Percentiles rank a stretch among this genome's conserved stretches.
These are phyloP conservation scores for Onychorhynchus coronatus DNA, from an alignment of 2,113 vertebrate species.

Conservation along the genomic window DNA sequence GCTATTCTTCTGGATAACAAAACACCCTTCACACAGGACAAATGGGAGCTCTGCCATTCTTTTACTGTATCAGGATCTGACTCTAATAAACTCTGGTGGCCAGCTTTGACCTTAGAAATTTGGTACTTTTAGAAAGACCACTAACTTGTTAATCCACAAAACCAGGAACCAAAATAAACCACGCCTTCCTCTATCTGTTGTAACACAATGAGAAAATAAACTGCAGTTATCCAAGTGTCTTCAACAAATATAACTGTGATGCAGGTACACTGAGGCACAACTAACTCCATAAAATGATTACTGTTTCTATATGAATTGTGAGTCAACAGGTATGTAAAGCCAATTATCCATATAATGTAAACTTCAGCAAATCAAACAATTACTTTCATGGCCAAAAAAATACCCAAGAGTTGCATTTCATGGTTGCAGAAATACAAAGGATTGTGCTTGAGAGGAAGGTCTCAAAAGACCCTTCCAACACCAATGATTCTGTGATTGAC, in stretches of 20 bases:
- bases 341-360: not conserved
- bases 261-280: not conserved
- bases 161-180: not conserved
- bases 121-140: not conserved
- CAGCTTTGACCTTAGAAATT: not conserved
- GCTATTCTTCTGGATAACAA: not conserved
- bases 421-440: not conserved
- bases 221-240: not conserved
- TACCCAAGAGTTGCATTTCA: too few relatives aligned
- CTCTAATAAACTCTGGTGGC: not conserved
- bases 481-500: not conserved
- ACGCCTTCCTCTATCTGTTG: not conserved
- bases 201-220: not conserved
- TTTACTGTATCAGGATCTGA: not conserved
- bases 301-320: not conserved
- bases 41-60: not conserved
- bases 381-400: not conserved
- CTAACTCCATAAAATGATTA: not conserved
- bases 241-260: not conserved
- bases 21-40: not conserved
- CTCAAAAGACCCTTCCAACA: not conserved
- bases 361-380: not conserved
- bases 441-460: not conserved
- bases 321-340: not conserved
- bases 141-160: not conserved